Percentiles rank a stretch among this genome's conserved stretches.
Evolutionary conservation across 2,113 vertebrate genomes (phyloP).

Genomic region (Theropithecus gelada): DNA sequence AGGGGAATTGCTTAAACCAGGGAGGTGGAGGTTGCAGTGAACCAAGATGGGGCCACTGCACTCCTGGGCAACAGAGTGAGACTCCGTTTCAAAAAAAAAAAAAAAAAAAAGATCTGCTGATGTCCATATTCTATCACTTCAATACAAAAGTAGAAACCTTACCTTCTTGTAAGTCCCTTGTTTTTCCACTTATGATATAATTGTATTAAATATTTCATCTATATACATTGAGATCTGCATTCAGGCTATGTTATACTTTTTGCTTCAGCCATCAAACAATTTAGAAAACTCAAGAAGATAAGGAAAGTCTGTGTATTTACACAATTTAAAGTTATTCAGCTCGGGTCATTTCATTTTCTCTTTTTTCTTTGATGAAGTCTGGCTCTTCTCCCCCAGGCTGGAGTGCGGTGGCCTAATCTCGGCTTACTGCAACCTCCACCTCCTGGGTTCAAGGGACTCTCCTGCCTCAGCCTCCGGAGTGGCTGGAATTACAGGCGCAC

Average conservation of each 20-base stretch:
- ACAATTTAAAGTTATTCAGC: not conserved
- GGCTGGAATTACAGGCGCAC: too few relatives aligned
- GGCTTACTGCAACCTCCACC: too few relatives aligned
- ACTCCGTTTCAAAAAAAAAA: too few relatives aligned
- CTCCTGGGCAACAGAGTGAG: too few relatives aligned
- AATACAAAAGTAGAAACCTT: not conserved
- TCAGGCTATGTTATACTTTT: not conserved
- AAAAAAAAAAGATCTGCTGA: not conserved
- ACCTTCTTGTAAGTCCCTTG: not conserved
- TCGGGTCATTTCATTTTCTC: not conserved
- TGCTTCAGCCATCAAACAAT: not conserved
- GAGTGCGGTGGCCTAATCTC: too few relatives aligned
- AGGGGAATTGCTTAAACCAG: too few relatives aligned
- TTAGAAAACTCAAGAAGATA: not conserved
- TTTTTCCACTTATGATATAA: not conserved
- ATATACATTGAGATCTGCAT: not conserved
- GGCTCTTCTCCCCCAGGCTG: too few relatives aligned
- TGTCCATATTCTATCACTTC: not conserved
- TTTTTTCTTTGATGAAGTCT: too few relatives aligned
- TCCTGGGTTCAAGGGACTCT: too few relatives aligned
- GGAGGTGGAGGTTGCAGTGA: too few relatives aligned
- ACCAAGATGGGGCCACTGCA: too few relatives aligned
- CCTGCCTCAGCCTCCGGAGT: too few relatives aligned
- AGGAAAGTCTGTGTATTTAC: not conserved
- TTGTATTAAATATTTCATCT: not conserved